Base-by-base conservation (phyloP, 2,888 invertebrate genomes). In the Caenorhabditis sp. region DNA sequence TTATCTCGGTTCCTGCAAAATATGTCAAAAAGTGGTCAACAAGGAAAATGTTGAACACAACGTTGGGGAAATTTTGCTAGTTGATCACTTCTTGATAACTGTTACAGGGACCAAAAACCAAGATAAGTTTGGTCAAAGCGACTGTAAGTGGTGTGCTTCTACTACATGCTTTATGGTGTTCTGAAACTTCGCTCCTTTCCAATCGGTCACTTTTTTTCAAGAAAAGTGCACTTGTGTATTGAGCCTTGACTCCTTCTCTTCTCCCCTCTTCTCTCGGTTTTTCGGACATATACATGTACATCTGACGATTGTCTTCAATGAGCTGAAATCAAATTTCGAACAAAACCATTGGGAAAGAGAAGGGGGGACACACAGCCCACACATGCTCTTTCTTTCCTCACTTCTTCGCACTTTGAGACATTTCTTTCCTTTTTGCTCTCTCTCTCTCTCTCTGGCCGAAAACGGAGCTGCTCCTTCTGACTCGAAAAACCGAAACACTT, bases 271-370 rank as follows among this genome's bases (percentile, higher is more conserved):
- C 22, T 22, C 41, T 41, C 54, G 10, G 12, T 38, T 44, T 16
- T 66, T 31, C 22, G 19, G 24, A 41, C 31, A 22, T 63, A 38
- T 68, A 59, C 41, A 70, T 70, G 49, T 56, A 54, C 68, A 59
- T 59, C 49, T 68, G 76, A 63, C 70, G 49, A 80, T 80, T 80
- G 79, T 80, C 79, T 80, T 80, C 79, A 72, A 80, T 80, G 79
- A 72, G 70, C 64, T 72, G 79, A 80, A 80, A 80, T 80, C 79
- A 80, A 80, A 80, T 80, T 80, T 80, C 79, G 79, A 80, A 80
- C 79, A 80, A 80, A 80, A 72, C 79, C 72, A 56, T 47, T 59
- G 76, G 49, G 31, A 28, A 14, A 35, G 19, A 10, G 31, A 28
- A 22, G 22, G 38, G 68, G 68, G 41, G 35, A 38, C 19, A 38